Percentiles rank a stretch among this genome's conserved stretches.
phyloP scores from a whole-genome alignment of 2,113 vertebrate species.

The Pterophyllum scalare region DNA sequence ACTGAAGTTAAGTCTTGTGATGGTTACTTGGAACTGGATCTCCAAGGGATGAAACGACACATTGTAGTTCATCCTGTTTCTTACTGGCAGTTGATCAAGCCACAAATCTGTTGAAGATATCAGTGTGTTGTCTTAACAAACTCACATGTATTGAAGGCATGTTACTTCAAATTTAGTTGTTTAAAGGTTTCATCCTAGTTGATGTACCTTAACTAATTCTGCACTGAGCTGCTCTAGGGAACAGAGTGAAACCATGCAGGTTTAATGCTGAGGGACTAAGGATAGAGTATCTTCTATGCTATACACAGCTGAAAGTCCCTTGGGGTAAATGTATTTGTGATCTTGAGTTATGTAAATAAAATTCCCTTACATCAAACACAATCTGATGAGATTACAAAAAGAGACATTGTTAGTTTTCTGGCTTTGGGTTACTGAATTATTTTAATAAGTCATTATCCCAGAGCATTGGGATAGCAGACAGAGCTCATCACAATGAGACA shows the following conservation, averaged over 20 bases:
- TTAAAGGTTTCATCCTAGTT: too few species aligned
- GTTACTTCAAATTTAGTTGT: too few species aligned
- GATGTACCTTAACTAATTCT: too few species aligned
- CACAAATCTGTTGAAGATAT: neutral
- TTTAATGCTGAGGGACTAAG: neutral
- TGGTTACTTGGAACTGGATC: neutral
- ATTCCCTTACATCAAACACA: neutral
- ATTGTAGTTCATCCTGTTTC: neutral
- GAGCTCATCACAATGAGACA: neutral
- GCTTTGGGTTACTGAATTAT: neutral
- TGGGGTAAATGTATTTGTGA: neutral
- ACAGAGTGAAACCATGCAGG: neutral
- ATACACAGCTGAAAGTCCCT: rapidly evolving
- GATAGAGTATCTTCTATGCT: neutral
- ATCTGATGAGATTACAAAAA: neutral
- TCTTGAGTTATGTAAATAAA: constrained; percentile 1
- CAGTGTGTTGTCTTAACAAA: neutral
- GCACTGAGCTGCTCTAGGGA: too few species aligned
- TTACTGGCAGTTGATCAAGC: neutral
- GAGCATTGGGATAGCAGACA: neutral
- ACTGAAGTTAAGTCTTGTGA: too few species aligned
- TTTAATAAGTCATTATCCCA: neutral
- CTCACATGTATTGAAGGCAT: neutral
- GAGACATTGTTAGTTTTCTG: neutral
- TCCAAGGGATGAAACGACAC: neutral